Conservation (phyloP, 2,797 vertebrate species). For the Pseudomugil tenellus region DNA sequence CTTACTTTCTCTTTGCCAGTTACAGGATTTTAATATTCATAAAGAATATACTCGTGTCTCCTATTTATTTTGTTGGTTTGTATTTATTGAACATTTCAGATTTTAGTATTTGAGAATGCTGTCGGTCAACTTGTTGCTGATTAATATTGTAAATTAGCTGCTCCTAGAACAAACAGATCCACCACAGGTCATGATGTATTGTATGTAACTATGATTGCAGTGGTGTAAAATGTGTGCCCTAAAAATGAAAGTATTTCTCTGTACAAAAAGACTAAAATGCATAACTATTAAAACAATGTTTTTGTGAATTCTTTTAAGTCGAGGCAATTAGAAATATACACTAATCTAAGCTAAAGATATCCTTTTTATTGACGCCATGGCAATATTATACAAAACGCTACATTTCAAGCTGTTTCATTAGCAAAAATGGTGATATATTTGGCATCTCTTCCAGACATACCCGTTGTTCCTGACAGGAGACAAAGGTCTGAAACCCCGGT, state of each 20-base stretch:
- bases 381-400: too few species aligned
- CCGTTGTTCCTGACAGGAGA: slow-evolving; percentile 98
- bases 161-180: slow-evolving; percentile 1
- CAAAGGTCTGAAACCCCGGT: slow-evolving; percentile 98
- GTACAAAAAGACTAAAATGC: background rate
- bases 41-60: background rate
- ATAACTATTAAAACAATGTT: background rate
- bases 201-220: background rate
- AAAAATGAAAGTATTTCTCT: background rate
- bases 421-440: slow-evolving; percentile 8
- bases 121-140: background rate
- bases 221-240: background rate
- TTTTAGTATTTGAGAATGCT: too few species aligned
- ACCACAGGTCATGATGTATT: background rate
- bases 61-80: background rate
- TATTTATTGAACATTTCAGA: background rate
- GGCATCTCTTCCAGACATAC: slow-evolving; percentile 77
- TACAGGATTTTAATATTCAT: background rate
- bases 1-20: background rate
- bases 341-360: too few species aligned
- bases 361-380: too few species aligned
- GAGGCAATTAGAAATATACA: background rate
- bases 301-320: background rate
- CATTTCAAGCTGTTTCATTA: background rate
- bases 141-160: background rate